Evolutionary conservation across 2,113 vertebrate species (phyloP), one percentile per base, ranked within the genome.

Genomic region (Stegastes partitus): DNA sequence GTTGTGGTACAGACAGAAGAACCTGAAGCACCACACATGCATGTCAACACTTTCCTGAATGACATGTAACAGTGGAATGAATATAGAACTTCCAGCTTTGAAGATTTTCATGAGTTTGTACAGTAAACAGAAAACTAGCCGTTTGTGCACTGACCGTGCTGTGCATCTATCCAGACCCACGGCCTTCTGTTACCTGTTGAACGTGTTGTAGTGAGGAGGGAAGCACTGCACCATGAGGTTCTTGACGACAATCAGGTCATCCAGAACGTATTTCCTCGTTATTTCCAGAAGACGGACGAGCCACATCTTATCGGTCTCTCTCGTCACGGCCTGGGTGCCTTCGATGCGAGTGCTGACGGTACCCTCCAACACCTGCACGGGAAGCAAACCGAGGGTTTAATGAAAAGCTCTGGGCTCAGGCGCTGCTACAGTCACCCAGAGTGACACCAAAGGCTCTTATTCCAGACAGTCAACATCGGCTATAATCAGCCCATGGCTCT

Each of bases 271-370:
- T 79, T 96, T 97, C 64, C 98, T 94, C 9, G 96, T 97, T 79
- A 99, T 97, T 92, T 99, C 98, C 12, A 99, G 91, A 34, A 99
- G 96, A 18, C 97, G 96, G 51, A 99, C 98, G 0, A 99, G 95
- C 98, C 98, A 99, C 98, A 99, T 99, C 86, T 98, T 98, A 91
- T 99, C 97, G 0, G 95, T 96, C 74, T 98, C 96, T 51, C 96
- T 94, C 0, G 97, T 99, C 71, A 97, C 97, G 0, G 97, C 91
- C 91, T 99, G 98, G 8, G 96, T 96, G 63, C 97, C 95, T 87
- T 99, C 98, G 0, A 99, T 99, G 61, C 97, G 94, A 0, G 93
- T 97, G 74, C 93, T 95, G 67, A 99, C 97, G 0, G 97, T 99
- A 55, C 94, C 94, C 78, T 98, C 97, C 88, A 99, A 90, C 42